A percentile compares a stretch with the other conserved stretches of the same genome.
These are phyloP conservation scores for Panthera uncia DNA, from an alignment of 2,113 vertebrate species.

Conservation along the genomic window DNA sequence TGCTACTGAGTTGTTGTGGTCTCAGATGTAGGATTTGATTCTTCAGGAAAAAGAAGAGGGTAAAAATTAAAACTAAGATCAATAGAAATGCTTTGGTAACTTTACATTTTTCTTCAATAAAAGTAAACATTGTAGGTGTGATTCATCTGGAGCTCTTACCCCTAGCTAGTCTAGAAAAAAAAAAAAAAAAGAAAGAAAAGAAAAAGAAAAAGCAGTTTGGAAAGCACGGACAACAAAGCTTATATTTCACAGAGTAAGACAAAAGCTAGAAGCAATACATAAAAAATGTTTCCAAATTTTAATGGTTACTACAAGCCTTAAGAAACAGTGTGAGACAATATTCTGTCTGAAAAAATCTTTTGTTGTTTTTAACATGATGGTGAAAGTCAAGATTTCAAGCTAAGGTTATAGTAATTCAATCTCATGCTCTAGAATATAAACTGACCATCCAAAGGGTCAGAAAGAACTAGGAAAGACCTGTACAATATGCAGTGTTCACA, in stretches of 20 bases:
- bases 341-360: background rate
- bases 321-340: background rate
- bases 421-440: slow-evolving; percentile 58
- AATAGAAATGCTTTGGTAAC: background rate
- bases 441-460: background rate
- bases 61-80: background rate
- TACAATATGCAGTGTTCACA: background rate
- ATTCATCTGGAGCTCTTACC: background rate
- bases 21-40: slow-evolving; percentile 25
- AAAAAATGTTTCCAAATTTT: background rate
- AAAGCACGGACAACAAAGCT: background rate
- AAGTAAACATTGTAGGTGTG: background rate
- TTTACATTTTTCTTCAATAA: background rate
- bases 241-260: background rate
- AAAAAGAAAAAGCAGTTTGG: background rate
- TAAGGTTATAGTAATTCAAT: background rate
- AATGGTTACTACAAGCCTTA: background rate
- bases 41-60: background rate
- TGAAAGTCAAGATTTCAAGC: slow-evolving; percentile 41
- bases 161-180: background rate
- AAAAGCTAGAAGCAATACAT: background rate
- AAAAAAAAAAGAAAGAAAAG: background rate
- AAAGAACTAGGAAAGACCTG: slow-evolving; percentile 22
- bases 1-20: background rate
- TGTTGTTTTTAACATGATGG: background rate